Percentiles rank a stretch among this genome's conserved stretches.
Conservation (phyloP, 2,888 invertebrate species). For the Tipula unca region DNA sequence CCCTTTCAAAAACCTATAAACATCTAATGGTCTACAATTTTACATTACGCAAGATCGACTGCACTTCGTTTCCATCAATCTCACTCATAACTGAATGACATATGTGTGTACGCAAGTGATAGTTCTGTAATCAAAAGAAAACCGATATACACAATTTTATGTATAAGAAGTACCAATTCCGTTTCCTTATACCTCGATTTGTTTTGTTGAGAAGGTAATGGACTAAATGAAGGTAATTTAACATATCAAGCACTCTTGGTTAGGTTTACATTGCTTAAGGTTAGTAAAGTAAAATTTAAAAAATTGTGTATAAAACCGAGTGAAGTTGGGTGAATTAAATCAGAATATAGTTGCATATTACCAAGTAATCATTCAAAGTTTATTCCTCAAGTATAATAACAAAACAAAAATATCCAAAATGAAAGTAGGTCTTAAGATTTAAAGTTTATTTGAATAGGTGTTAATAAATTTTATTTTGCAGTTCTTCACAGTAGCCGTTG, state of each 20-base stretch:
- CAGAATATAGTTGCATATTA: conserved; percentile 8
- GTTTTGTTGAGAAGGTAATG: neutral
- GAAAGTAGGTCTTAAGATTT: neutral
- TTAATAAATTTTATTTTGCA: conserved; percentile 24
- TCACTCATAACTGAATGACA: no score
- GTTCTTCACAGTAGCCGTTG: conserved; percentile 37
- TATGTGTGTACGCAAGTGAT: no score
- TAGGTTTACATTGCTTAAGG: neutral
- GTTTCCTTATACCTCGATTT: neutral
- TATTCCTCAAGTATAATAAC: neutral
- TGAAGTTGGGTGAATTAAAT: neutral
- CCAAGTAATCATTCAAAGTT: neutral
- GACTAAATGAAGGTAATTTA: neutral
- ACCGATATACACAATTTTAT: no score
- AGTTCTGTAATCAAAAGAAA: no score
- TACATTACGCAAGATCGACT: no score
- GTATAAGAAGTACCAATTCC: neutral
- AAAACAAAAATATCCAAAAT: neutral
- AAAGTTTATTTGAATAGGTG: neutral
- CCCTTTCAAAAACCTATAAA: no score
- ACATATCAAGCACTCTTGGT: neutral
- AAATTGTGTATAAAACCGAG: neutral
- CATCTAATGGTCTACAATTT: no score
- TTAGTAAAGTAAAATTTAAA: neutral
- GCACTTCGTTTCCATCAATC: no score